These are phyloP conservation scores for Polypedilum vanderplanki DNA, from an alignment of 1,140 invertebrate genomes.

Conservation along the genomic window DNA sequence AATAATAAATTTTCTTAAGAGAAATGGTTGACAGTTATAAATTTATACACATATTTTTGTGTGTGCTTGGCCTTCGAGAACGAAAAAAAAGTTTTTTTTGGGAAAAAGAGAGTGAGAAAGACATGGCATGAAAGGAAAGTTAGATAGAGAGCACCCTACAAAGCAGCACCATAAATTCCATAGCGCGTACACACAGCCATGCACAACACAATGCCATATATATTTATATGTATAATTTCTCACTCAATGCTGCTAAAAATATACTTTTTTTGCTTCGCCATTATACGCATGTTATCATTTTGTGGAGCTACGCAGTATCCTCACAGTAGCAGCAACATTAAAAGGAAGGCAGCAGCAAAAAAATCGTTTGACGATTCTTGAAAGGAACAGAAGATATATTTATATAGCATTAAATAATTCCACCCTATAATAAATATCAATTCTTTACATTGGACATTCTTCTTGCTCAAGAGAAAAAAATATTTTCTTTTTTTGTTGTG, in stretches of 20 bases:
- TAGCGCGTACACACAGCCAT: neutral
- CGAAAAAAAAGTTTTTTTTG: neutral
- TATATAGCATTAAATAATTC: constrained; percentile 15
- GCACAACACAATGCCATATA: neutral
- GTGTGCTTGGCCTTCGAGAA: constrained; percentile 15
- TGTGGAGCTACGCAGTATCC: neutral
- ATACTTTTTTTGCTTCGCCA: constrained; percentile 1
- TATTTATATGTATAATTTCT: constrained; percentile 19
- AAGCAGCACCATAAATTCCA: neutral
- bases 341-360: neutral
- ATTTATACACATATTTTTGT: constrained; percentile 20
- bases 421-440: constrained; percentile 18
- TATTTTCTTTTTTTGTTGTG: neutral
- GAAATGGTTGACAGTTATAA: constrained; percentile 18
- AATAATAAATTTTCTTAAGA: constrained; percentile 20
- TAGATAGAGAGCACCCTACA: neutral
- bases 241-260: neutral
- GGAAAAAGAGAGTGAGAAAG: neutral
- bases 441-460: neutral
- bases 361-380: neutral
- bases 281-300: constrained; percentile 7
- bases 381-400: neutral
- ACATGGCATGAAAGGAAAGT: neutral
- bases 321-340: neutral
- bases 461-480: neutral